Conservation (phyloP, 2,888 invertebrate species). For the Pomacea canaliculata region DNA sequence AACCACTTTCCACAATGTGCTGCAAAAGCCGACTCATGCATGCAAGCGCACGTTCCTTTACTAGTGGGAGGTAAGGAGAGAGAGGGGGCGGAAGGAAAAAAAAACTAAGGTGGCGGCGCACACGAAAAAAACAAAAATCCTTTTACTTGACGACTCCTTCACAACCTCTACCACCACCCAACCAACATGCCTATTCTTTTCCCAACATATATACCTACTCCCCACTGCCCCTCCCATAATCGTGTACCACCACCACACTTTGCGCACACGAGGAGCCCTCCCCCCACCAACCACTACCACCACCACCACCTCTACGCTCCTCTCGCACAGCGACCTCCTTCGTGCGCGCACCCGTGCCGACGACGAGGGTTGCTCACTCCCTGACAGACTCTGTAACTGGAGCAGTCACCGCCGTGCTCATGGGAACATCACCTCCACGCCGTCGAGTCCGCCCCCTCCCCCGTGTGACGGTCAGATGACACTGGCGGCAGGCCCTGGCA, state of each 20-base stretch:
- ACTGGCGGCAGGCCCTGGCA: background rate
- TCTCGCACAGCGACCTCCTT: background rate
- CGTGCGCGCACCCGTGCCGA: no score
- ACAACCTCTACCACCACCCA: no score
- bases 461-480: no score
- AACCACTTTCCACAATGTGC: no score
- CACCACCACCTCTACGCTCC: background rate
- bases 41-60: background rate
- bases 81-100: background rate
- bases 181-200: no score
- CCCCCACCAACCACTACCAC: background rate
- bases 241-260: background rate
- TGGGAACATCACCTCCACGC: no score
- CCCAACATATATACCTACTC: no score
- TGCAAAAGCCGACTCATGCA: background rate
- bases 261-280: background rate
- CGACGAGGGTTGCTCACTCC: no score
- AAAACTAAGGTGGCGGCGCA: background rate
- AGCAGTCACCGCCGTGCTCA: no score
- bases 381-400: no score
- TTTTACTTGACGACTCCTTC: background rate
- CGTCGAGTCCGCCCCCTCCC: no score
- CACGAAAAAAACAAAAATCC: background rate
- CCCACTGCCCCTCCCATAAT: background rate
- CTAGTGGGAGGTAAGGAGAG: constrained; percentile 5